Percentiles rank a stretch among this genome's conserved stretches.
phyloP scores from a whole-genome alignment of 2,888 invertebrate genomes.

The Ichneumon xanthorius region DNA sequence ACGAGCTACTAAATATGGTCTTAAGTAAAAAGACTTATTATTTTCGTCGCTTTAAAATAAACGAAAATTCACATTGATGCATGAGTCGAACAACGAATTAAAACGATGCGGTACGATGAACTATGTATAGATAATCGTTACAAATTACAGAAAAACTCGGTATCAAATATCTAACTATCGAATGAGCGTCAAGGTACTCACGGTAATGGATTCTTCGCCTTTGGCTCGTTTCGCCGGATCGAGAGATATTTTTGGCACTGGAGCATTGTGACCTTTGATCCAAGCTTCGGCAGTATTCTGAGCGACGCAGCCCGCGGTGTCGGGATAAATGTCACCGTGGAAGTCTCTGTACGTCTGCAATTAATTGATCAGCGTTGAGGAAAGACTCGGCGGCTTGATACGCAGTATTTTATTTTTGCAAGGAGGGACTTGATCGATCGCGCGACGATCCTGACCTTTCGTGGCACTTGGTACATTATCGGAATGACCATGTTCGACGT shows the following conservation, averaged over 20 bases:
- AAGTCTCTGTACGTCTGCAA: slow-evolving; percentile 95
- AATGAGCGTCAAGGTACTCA: slow-evolving; percentile 83
- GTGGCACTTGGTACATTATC: slow-evolving; percentile 97
- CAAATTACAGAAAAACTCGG: slow-evolving; percentile 1
- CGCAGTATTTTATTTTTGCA: slow-evolving; percentile 28
- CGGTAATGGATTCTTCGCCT: slow-evolving; percentile 87
- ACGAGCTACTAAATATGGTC: slow-evolving; percentile 7
- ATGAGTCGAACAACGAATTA: slow-evolving; percentile 5
- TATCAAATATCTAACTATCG: slow-evolving; percentile 21
- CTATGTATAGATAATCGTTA: slow-evolving; percentile 5
- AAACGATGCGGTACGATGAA: neutral
- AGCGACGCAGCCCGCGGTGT: slow-evolving; percentile 93
- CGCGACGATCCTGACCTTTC: slow-evolving; percentile 88
- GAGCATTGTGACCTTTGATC: slow-evolving; percentile 91
- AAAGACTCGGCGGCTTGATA: slow-evolving; percentile 6
- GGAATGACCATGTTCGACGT: slow-evolving; percentile 95
- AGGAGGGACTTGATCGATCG: slow-evolving; percentile 13
- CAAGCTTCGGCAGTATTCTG: slow-evolving; percentile 93
- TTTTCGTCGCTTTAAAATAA: slow-evolving; percentile 1
- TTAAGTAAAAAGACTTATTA: neutral
- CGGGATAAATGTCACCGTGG: slow-evolving; percentile 97
- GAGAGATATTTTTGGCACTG: slow-evolving; percentile 93
- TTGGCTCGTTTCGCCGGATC: slow-evolving; percentile 91
- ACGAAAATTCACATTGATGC: slow-evolving; percentile 17
- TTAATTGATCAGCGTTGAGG: slow-evolving; percentile 14